These are phyloP conservation scores for Lagorchestes hirsutus DNA, from an alignment of 2,797 vertebrate species.

Conservation along the genomic window DNA sequence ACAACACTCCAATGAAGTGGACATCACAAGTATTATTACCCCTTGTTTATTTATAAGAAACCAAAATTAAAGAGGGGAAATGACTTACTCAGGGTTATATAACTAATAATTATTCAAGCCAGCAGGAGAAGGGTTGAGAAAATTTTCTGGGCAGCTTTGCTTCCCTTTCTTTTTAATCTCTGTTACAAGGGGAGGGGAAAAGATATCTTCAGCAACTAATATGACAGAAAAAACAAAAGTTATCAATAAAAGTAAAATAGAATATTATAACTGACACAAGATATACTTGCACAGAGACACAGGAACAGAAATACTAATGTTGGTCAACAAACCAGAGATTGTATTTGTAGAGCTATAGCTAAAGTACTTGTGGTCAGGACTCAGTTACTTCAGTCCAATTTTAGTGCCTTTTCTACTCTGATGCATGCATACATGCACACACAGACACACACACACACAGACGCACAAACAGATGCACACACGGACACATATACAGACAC, in stretches of 20 bases:
- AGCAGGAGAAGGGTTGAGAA: neutral
- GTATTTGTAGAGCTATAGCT: neutral
- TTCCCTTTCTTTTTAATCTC: neutral
- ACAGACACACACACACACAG: too few species aligned
- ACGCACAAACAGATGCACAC: too few species aligned
- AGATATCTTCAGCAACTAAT: neutral
- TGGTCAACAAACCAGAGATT: neutral
- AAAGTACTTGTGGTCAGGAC: neutral
- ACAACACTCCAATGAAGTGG: neutral
- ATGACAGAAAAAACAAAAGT: neutral
- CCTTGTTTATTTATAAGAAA: neutral
- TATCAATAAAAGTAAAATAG: neutral
- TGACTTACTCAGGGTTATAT: neutral
- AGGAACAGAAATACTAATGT: neutral
- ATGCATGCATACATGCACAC: too few species aligned
- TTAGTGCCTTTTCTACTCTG: neutral
- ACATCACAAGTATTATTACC: neutral
- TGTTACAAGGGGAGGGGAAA: neutral
- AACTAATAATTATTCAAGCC: neutral
- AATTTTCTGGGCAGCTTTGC: neutral
- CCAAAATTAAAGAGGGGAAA: neutral
- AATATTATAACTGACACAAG: neutral
- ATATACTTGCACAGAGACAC: neutral
- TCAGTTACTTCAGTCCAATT: neutral
- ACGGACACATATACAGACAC: too few species aligned